Evolutionary conservation across 2,797 vertebrate genomes (phyloP), one percentile per base, ranked within the genome.

Genomic region (Antennarius maculatus): DNA sequence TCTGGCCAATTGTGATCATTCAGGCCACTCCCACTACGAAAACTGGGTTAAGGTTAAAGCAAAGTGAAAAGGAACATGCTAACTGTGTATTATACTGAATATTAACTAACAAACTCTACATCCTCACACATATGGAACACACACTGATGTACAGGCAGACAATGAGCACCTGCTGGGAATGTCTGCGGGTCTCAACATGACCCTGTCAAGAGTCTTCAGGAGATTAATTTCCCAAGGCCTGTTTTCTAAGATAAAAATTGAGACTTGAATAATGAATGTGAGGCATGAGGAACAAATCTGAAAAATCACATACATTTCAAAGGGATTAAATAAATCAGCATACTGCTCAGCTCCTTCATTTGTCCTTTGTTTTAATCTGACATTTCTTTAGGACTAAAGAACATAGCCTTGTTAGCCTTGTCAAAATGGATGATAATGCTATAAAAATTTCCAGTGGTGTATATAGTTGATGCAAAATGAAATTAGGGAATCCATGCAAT

Each of bases 181-280:
- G 79, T 90, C 84, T 77, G 77, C 54, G 73, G 80, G 80, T 68
- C 74, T 80, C 82, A 86, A 88, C 79, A 69, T 84, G 89, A 92
- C 90, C 90, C 86, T 81, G 80, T 91, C 82, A 82, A 53, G 72
- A 89, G 84, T 73, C 84, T 83, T 74, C 58, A 81, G 82, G 74
- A 89, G 87, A 91, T 92, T 91, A 89, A 90, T 90, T 91, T 78
- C 71, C 67, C 64, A n/a, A 23, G 57, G 86, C 56, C 87, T 90
- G 85, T 91, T 92, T 91, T 81, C 76, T 73, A 49, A 84, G 90
- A 91, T 89, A 89, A 87, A 88, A 91, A 78, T 28, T 76, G 68
- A 78, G 82, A 80, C 59, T 10, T 7, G 80, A 88, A 82, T 80
- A 78, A 85, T 71, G 77, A 68, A 79, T 59, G 27, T 54, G 76